Percentiles rank a stretch among this genome's conserved stretches.
phyloP scores from a whole-genome alignment of 1,140 invertebrate species.

The Dolichoris vasculosae region DNA sequence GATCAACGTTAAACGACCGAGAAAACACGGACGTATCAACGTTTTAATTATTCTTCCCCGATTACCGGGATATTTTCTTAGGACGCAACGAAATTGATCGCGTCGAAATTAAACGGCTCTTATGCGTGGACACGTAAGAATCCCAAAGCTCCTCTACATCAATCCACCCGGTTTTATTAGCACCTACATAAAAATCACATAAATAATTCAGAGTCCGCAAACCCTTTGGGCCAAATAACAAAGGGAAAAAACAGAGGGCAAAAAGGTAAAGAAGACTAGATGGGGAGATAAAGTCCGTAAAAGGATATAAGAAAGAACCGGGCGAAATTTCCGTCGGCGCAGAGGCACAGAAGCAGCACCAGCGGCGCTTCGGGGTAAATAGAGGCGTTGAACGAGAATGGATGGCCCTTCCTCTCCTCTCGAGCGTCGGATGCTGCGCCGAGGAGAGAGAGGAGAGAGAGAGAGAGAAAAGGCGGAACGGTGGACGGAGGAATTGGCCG shows the following conservation, averaged over 20 bases:
- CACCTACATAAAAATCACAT: neutral
- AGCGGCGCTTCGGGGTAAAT: conserved; percentile 63
- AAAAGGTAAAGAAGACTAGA: conserved; percentile 36
- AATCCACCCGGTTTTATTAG: conserved; percentile 13
- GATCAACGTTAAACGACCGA: too few species aligned
- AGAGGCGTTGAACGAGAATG: conserved; percentile 73
- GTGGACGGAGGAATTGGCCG: neutral
- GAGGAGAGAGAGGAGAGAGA: conserved; percentile 53
- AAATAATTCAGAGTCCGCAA: conserved; percentile 23
- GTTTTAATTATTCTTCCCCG: too few species aligned
- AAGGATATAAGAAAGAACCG: conserved; percentile 47
- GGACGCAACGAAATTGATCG: neutral
- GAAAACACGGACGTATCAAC: too few species aligned
- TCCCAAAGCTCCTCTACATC: neutral
- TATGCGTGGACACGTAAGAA: conserved; percentile 6
- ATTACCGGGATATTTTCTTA: too few species aligned
- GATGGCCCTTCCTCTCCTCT: conserved; percentile 63
- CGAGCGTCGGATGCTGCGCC: conserved; percentile 10
- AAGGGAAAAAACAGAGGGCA: conserved; percentile 34
- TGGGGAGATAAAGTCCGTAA: conserved; percentile 34
- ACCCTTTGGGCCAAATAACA: conserved; percentile 31
- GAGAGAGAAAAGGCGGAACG: conserved; percentile 56
- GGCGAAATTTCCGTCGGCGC: neutral
- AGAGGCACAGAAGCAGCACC: neutral
- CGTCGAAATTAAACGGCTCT: neutral